Conservation (phyloP, 2,113 vertebrate genomes). For the Leptobrachium ailaonicum region DNA sequence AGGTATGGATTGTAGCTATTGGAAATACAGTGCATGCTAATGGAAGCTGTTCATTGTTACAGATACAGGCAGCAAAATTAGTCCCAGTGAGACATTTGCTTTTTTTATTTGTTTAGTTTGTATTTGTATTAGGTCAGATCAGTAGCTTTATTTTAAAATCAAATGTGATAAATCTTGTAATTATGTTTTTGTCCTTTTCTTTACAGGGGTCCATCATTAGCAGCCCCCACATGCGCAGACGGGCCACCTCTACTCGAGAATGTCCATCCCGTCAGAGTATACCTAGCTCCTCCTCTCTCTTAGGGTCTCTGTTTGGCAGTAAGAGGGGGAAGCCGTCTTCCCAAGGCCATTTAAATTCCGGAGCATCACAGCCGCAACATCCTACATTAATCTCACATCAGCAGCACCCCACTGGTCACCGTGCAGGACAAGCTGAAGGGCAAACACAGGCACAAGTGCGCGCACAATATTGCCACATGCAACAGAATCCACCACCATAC, state of each 20-base stretch:
- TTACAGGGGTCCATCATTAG: conserved; percentile 98
- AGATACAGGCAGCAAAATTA: neutral
- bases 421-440: conserved; percentile 70
- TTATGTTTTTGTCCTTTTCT: conserved; percentile 77
- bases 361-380: conserved; percentile 70
- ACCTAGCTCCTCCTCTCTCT: conserved; percentile 90
- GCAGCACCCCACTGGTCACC: conserved; percentile 72
- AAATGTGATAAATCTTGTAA: conserved; percentile 66
- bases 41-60: neutral
- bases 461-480: conserved; percentile 80
- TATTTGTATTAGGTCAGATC: conserved; percentile 27
- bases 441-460: conserved; percentile 68
- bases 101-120: neutral
- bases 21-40: neutral
- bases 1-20: neutral
- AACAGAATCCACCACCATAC: conserved; percentile 90
- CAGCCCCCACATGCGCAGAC: conserved; percentile 91
- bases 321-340: conserved; percentile 81
- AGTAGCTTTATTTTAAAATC: conserved; percentile 56
- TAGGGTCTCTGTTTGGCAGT: conserved; percentile 90
- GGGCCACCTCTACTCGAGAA: conserved; percentile 87
- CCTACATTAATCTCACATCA: conserved; percentile 74
- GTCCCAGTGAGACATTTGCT: neutral
- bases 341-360: conserved; percentile 69
- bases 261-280: conserved; percentile 88